Evolutionary conservation across 1,140 invertebrate genomes (phyloP), one percentile per base, ranked within the genome.

Genomic region (Heliconius melpomene): DNA sequence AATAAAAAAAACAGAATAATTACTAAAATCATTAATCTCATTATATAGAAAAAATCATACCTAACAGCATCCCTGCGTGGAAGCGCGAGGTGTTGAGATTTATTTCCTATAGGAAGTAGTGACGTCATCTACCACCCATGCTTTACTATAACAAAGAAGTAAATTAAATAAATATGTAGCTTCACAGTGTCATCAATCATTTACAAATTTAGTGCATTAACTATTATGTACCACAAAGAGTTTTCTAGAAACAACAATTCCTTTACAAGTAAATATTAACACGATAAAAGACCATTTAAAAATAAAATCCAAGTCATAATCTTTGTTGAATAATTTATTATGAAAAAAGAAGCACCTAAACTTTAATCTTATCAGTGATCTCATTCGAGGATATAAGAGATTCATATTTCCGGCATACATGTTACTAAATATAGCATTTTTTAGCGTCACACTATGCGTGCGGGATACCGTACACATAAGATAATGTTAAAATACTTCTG

Each of bases 61-160:
- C 87, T 86, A 88, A 85, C 83, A 85, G 80, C 86, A 88, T 88
- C 71, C 77, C 84, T 83, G 82, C 75, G 71, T 26, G 9, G 72
- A 36, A 26, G 57, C 29, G 57, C 75, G 20, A 46, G 38, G 38
- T 77, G 57, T 46, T 20, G 60, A 7, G 38, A 32, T 36, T 70
- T 38, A 77, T 23, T 3, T 71, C 60, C 46, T 11, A 11, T 20
- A 70, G n/a, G 20, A 20, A 23, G 8, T n/a, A 29, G 50, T 75
- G 57, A 46, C 38, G 60, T 77, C 75, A 77, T 54, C 75, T 60
- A 71, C 38, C 57, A 72, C 60, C 38, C 38, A 72, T 72, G 6
- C 36, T 72, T 38, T 72, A 72, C 38, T 72, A 36, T 38, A 72
- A 72, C 32, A 72, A 38, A n/a, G 2, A 72, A 32, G 36, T 72